Evolutionary conservation across 2,888 invertebrate genomes (phyloP).

Genomic region (Boloria selene): DNA sequence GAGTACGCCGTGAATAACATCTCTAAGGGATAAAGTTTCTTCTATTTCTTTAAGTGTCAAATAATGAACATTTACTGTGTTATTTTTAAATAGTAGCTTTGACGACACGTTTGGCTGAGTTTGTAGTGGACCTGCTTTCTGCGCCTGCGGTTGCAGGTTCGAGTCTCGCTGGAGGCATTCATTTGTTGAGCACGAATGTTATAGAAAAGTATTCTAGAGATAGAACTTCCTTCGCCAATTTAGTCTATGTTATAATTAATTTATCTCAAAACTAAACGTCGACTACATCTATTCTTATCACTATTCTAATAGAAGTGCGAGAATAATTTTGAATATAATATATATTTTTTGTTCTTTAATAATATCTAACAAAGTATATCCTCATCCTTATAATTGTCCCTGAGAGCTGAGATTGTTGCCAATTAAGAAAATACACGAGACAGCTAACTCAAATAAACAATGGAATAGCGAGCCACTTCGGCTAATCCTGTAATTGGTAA

Average conservation of each 20-base stretch:
- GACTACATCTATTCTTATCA: no score
- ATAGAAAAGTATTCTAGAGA: no score
- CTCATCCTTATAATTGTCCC: neutral
- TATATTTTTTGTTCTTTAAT: neutral
- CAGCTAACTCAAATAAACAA: slow-evolving; percentile 41
- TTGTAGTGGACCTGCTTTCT: no score
- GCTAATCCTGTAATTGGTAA: slow-evolving; percentile 42
- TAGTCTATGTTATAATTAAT: no score
- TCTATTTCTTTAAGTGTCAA: slow-evolving; percentile 20
- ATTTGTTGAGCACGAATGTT: no score
- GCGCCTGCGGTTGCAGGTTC: no score
- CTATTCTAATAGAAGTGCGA: no score
- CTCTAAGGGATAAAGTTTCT: slow-evolving; percentile 27
- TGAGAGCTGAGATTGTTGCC: slow-evolving; percentile 8
- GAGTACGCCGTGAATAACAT: slow-evolving; percentile 19
- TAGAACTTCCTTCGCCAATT: no score
- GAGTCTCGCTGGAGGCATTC: no score
- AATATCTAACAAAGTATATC: slow-evolving; percentile 1
- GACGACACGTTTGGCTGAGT: no score
- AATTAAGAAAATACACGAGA: slow-evolving; percentile 38
- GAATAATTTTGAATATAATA: neutral
- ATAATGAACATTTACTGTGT: slow-evolving; percentile 23
- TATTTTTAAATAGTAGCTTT: no score
- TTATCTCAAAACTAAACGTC: no score
- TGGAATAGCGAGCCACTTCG: slow-evolving; percentile 35